Conservation (phyloP, 2,113 vertebrate species). For the Elephantulus edwardii region DNA sequence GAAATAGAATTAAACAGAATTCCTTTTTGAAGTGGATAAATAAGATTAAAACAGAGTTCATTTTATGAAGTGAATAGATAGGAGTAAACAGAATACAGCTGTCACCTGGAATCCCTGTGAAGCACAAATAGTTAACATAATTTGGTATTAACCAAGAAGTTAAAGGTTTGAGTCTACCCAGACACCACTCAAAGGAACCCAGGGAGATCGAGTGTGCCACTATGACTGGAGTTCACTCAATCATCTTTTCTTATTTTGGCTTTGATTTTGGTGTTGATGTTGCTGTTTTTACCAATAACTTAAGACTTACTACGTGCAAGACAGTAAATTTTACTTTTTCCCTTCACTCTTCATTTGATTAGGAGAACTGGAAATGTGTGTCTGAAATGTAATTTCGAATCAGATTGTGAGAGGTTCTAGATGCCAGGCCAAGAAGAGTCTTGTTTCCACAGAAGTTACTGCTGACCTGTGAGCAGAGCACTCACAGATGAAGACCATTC, state of each 20-base stretch:
- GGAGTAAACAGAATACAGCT: too few species aligned
- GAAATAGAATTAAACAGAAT: neutral
- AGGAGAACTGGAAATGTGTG: neutral
- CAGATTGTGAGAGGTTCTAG: neutral
- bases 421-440: neutral
- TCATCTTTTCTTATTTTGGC: neutral
- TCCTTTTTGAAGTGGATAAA: too few species aligned
- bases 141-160: neutral
- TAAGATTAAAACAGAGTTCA: too few species aligned
- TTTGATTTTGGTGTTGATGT: too few species aligned
- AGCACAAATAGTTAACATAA: neutral
- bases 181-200: neutral
- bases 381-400: neutral
- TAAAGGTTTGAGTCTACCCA: neutral
- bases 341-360: too few species aligned
- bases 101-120: neutral
- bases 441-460: neutral
- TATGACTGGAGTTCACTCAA: neutral
- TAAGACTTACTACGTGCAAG: neutral
- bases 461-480: neutral
- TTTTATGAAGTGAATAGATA: too few species aligned
- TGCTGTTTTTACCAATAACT: neutral
- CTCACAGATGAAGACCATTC: neutral
- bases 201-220: neutral
- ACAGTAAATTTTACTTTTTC: neutral